Evolutionary conservation across 2,113 vertebrate genomes (phyloP).

Genomic region (Polypterus bichir): DNA sequence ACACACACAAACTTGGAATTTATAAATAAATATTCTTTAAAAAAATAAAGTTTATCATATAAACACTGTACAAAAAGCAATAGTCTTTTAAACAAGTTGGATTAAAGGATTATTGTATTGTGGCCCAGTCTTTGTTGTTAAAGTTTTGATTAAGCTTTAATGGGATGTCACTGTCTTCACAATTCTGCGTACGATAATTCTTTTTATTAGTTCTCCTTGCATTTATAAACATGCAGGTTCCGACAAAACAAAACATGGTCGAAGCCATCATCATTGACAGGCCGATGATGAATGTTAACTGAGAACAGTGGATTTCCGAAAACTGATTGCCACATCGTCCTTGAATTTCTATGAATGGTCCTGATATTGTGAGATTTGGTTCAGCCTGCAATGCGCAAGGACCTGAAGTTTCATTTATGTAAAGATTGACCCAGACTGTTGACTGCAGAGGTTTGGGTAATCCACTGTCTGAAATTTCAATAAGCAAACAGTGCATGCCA

Average conservation of each 20-base stretch:
- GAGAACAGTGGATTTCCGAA: constrained; percentile 14
- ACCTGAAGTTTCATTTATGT: constrained; percentile 43
- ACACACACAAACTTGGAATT: too few relatives aligned
- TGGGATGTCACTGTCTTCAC: constrained; percentile 34
- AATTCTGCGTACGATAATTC: background rate
- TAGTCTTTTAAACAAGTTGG: too few relatives aligned
- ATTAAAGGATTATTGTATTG: constrained; percentile 1
- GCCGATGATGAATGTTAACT: constrained; percentile 28
- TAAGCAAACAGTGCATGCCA: constrained; percentile 50
- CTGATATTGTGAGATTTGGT: constrained; percentile 18
- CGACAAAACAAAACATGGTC: constrained; percentile 23
- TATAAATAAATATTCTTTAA: too few relatives aligned
- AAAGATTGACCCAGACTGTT: constrained; percentile 49
- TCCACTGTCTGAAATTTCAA: constrained; percentile 46
- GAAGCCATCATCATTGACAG: constrained; percentile 16
- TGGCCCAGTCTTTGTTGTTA: constrained; percentile 28
- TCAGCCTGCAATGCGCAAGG: constrained; percentile 36
- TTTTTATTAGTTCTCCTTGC: constrained; percentile 13
- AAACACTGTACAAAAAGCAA: too few relatives aligned
- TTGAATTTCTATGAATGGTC: constrained; percentile 17
- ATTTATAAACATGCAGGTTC: constrained; percentile 28
- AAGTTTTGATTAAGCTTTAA: constrained; percentile 37
- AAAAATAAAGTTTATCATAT: too few relatives aligned
- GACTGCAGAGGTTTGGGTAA: constrained; percentile 44
- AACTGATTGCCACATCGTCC: constrained; percentile 21